Base-by-base conservation (phyloP, 2,797 vertebrate genomes). In the Lutjanus campechanus region DNA sequence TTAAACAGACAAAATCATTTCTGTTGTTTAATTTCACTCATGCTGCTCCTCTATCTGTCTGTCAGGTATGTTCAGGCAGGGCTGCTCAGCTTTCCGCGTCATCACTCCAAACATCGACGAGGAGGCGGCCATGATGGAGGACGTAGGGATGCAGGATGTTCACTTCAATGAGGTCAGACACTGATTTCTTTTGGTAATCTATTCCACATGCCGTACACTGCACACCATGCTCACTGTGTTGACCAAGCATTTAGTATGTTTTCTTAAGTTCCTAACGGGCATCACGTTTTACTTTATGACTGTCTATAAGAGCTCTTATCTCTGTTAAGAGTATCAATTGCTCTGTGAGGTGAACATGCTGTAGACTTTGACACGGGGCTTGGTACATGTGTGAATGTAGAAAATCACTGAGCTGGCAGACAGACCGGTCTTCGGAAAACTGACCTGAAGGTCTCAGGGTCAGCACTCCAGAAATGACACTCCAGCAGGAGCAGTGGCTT, bases 71-170 rank as follows among this genome's bases (percentile, higher is more conserved):
- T 99, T 98, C 89, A 96, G 96, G 64, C 97, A 99, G 87, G 98
- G 98, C 22, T 99, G 98, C 90, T 96, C 95, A 0, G 95, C 97
- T 16, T 99, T 99, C 94, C 96, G 97, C 62, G 97, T 99, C 89
- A 96, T 99, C 85, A 99, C 98, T n/a, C 98, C 98, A 0, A 99
- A 99, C 93, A 98, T 98, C n/a, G 98, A 99, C 1, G 98, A 99
- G 92, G 98, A 99, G 80, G 98, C 97, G 17, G 97, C 98, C 74
- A 99, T 99, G 98, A 99, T 99, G 97, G 98, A 99, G 88, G 98
- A 99, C 8, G 97, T 98, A 0, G 98, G 98, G 50, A 99, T 99
- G 98, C 97, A 99, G 92, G 98, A 99, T 20, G 98, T 99, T 60
- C 98, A 99, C 85, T 99, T 99, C 85, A 99, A 97, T 6, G 98